Evolutionary conservation across 2,113 vertebrate species (phyloP).

Genomic region (Hystrix brachyura): DNA sequence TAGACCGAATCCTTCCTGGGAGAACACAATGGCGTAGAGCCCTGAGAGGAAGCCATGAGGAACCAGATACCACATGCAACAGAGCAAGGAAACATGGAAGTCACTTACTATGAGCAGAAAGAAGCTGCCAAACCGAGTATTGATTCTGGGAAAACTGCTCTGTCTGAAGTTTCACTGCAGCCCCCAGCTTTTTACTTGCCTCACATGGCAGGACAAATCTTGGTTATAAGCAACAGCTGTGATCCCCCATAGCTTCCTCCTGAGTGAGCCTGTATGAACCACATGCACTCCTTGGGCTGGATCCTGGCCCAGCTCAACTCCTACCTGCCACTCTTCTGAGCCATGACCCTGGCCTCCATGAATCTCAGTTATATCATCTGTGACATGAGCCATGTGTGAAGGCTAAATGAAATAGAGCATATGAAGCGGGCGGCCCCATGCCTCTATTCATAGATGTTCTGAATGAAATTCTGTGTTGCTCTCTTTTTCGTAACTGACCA

Average conservation of each 20-base stretch:
- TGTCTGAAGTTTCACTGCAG: fast-evolving
- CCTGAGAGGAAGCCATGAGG: neutral
- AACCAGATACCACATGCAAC: neutral
- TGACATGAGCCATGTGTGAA: neutral
- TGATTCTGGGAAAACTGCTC: neutral
- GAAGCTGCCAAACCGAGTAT: neutral
- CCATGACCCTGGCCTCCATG: neutral
- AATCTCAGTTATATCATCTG: neutral
- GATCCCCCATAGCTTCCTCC: neutral
- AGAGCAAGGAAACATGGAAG: neutral
- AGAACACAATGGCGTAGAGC: neutral
- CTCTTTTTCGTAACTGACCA: neutral
- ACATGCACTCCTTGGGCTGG: fast-evolving
- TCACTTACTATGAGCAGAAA: neutral
- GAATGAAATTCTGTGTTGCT: fast-evolving
- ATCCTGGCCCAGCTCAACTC: neutral
- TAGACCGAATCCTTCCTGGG: neutral
- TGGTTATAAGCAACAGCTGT: neutral
- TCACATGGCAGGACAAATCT: neutral
- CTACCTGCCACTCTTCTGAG: neutral
- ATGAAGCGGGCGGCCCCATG: neutral
- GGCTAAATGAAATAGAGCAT: neutral
- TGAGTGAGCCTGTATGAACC: neutral
- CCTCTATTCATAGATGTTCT: neutral
- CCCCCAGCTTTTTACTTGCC: neutral